phyloP scores from a whole-genome alignment of 1,140 invertebrate genomes.

The Drosophila auraria region DNA sequence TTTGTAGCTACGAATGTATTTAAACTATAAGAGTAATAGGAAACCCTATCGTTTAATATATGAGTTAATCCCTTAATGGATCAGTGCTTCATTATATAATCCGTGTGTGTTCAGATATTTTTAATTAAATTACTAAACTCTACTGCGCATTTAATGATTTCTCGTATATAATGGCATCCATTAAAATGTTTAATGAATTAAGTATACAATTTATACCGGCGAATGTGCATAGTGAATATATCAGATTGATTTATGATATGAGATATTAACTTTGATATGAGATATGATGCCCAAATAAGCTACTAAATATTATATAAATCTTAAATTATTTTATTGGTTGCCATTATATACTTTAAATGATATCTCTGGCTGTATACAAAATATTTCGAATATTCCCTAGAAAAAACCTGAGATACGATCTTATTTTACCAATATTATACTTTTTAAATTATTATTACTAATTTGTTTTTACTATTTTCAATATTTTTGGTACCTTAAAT shows the following conservation, averaged over 20 bases:
- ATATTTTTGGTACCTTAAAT: not conserved
- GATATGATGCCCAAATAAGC: too few relatives aligned
- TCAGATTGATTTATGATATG: too few relatives aligned
- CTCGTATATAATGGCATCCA: not conserved
- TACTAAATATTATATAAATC: too few relatives aligned
- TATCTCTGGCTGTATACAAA: not conserved
- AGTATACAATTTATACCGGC: not conserved
- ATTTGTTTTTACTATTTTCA: not conserved
- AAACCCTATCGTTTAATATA: not conserved
- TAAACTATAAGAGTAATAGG: not conserved
- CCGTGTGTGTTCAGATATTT: not conserved
- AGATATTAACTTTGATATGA: too few relatives aligned
- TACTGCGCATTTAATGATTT: not conserved
- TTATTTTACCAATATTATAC: not conserved
- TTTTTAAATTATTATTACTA: too few relatives aligned
- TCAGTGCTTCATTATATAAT: too few relatives aligned
- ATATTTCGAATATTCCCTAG: slow-evolving; percentile 1
- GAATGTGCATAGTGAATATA: not conserved
- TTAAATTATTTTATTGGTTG: too few relatives aligned
- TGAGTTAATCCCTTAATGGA: not conserved
- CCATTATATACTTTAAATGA: too few relatives aligned
- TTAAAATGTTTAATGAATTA: not conserved
- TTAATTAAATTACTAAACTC: not conserved
- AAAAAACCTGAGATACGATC: not conserved
- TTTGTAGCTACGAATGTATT: not conserved